These are phyloP conservation scores for Chaetorhynchus papuensis DNA, from an alignment of 2,113 vertebrate genomes.

Conservation along the genomic window DNA sequence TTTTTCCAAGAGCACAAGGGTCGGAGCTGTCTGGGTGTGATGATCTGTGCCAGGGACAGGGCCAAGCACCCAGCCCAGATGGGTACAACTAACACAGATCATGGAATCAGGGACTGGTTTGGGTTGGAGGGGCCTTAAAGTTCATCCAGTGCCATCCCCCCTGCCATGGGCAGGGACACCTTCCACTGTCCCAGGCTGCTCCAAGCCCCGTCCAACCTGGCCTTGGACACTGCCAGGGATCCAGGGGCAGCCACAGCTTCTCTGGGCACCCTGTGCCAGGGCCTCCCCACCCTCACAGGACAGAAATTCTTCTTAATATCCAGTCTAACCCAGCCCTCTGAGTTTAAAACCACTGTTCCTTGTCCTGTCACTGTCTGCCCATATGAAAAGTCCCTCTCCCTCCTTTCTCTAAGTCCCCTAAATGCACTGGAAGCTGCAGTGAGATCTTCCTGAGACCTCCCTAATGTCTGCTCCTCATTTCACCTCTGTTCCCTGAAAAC, in stretches of 20 bases:
- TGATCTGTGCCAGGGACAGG: not conserved
- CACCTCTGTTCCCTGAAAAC: not conserved
- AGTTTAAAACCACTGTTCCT: not conserved
- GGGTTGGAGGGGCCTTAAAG: not conserved
- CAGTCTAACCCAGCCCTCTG: not conserved
- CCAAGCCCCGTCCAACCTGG: not conserved
- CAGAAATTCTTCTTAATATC: not conserved
- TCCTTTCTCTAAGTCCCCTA: not conserved
- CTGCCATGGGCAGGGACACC: not conserved
- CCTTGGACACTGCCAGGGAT: not conserved
- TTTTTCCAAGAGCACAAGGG: not conserved
- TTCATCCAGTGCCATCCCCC: rapidly evolving
- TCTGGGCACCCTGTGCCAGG: not conserved
- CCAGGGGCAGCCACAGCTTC: not conserved
- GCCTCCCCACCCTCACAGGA: rapidly evolving
- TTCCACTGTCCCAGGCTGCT: not conserved
- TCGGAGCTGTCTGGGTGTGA: not conserved
- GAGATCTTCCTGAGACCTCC: not conserved
- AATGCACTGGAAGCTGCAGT: not conserved
- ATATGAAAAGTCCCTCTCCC: not conserved
- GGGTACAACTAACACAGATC: not conserved
- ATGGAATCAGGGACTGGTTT: not conserved
- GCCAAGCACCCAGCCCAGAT: not conserved
- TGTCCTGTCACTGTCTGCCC: not conserved
- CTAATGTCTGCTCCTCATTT: not conserved